Percentiles rank a stretch among this genome's conserved stretches.
Evolutionary conservation across 1,140 invertebrate genomes (phyloP).

Genomic region (Augochlora pura): DNA sequence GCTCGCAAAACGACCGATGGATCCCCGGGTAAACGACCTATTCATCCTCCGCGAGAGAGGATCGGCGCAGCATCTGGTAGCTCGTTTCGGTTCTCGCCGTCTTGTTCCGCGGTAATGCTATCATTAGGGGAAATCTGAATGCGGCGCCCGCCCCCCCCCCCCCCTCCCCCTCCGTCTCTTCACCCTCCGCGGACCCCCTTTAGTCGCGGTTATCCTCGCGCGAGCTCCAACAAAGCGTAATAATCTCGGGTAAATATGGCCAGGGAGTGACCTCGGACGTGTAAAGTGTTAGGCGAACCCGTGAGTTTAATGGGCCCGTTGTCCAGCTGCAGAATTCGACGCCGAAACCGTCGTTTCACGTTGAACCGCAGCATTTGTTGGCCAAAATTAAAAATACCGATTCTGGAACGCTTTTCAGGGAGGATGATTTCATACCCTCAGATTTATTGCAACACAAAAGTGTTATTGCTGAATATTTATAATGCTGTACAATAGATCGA

Average conservation of each 20-base stretch:
- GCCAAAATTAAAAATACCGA: no score
- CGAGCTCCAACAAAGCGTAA: constrained; percentile 21
- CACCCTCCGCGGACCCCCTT: neutral
- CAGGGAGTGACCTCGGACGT: neutral
- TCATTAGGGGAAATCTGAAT: constrained; percentile 13
- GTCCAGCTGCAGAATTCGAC: neutral
- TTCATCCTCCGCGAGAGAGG: neutral
- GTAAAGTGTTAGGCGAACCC: constrained; percentile 14
- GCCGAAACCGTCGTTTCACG: neutral
- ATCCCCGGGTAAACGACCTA: neutral
- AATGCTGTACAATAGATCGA: no score
- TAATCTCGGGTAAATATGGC: constrained; percentile 24
- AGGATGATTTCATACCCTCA: no score
- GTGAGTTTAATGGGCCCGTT: neutral
- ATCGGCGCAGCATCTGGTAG: constrained; percentile 11
- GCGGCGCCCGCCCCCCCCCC: neutral
- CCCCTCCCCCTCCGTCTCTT: neutral
- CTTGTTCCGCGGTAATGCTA: constrained; percentile 5
- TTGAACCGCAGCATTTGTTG: neutral
- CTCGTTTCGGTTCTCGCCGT: constrained; percentile 12
- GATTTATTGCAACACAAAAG: no score
- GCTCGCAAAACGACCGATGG: neutral
- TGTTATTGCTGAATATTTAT: no score
- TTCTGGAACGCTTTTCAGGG: no score
- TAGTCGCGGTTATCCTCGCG: neutral